phyloP scores from a whole-genome alignment of 2,113 vertebrate genomes.

The Diadophis punctatus region DNA sequence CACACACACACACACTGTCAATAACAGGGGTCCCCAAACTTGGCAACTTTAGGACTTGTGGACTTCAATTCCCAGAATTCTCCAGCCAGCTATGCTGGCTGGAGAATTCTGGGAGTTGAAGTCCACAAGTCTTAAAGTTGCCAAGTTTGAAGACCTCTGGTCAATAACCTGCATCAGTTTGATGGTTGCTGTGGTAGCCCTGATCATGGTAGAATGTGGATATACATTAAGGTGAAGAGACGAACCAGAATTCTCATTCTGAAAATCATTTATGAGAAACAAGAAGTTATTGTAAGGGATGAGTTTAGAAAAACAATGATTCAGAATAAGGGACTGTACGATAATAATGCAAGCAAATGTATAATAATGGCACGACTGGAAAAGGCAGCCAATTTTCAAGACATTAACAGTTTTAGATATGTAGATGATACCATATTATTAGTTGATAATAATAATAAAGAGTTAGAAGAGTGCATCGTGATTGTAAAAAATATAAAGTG shows the following conservation, averaged over 20 bases:
- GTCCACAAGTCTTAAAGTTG: too few species aligned
- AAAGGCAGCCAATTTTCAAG: background rate
- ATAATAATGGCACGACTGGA: background rate
- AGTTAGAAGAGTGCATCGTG: background rate
- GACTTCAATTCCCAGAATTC: too few species aligned
- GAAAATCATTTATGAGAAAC: background rate
- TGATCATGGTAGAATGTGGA: background rate
- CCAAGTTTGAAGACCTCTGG: too few species aligned
- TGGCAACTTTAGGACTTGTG: too few species aligned
- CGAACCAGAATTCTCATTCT: background rate
- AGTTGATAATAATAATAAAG: background rate
- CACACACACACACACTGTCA: too few species aligned
- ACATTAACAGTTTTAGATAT: background rate
- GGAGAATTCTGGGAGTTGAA: too few species aligned
- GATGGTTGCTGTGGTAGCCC: background rate
- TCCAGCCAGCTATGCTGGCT: too few species aligned
- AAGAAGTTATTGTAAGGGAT: background rate
- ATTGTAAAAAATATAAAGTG: background rate
- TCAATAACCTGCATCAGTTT: background rate
- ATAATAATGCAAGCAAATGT: background rate
- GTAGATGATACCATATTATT: background rate
- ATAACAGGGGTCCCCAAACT: too few species aligned
- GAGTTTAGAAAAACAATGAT: background rate
- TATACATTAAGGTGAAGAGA: background rate
- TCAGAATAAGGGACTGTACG: background rate